Percentiles rank a stretch among this genome's conserved stretches.
phyloP scores from a whole-genome alignment of 2,888 invertebrate genomes.

The Acronicta alni region DNA sequence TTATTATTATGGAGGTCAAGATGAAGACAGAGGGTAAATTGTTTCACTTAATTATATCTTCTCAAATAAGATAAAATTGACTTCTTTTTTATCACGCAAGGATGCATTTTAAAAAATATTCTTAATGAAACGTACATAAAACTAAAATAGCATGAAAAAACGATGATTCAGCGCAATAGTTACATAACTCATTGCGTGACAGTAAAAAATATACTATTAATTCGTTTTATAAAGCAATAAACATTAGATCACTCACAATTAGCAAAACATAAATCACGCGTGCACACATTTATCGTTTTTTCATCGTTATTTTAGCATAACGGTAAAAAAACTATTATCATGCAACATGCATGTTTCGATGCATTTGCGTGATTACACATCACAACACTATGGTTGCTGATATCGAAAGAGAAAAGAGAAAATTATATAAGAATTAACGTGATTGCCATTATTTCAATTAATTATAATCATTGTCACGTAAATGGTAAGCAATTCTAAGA shows the following conservation, averaged over 20 bases:
- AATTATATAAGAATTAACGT: conserved; percentile 33
- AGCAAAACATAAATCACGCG: conserved; percentile 42
- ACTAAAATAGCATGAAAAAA: conserved; percentile 1
- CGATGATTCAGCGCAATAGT: conserved; percentile 29
- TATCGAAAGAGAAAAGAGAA: conserved; percentile 74
- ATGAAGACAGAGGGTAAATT: not conserved
- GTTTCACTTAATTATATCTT: not conserved
- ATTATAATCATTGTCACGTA: conserved; percentile 9
- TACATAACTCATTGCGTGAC: conserved; percentile 32
- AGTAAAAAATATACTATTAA: conserved; percentile 19
- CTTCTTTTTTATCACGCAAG: too few relatives aligned
- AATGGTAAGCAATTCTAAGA: conserved; percentile 1
- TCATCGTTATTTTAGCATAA: conserved; percentile 13
- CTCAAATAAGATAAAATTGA: too few relatives aligned
- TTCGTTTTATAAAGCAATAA: conserved; percentile 31
- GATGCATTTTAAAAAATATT: conserved; percentile 16
- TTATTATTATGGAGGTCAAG: not conserved
- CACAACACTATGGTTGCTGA: conserved; percentile 59
- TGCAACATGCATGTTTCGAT: conserved; percentile 43
- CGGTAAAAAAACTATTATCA: conserved; percentile 8
- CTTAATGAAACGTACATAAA: conserved; percentile 6
- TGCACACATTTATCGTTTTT: conserved; percentile 21
- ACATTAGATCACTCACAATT: conserved; percentile 38
- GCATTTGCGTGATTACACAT: conserved; percentile 66
- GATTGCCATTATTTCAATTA: conserved; percentile 8